Base-by-base conservation (phyloP, 2,113 vertebrate genomes). In the Varanus salvator region DNA sequence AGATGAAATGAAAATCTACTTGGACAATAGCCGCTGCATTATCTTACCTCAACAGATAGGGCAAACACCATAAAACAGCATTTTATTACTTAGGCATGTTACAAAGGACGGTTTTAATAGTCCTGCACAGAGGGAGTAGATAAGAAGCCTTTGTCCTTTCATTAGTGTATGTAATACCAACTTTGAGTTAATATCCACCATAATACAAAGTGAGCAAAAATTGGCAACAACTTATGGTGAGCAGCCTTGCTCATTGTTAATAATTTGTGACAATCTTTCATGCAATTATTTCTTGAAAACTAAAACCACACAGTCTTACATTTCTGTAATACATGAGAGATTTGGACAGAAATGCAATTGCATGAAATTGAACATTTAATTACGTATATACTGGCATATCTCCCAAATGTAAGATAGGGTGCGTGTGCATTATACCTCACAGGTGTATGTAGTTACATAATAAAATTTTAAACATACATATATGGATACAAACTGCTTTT, bases 1-100 rank as follows among this genome's bases (percentile, higher is more conserved):
- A 54, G 44, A 69, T 89, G 77, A 95, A 92, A 92, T 92, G 78
- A 94, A 95, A 95, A 92, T 95, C 34, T 91, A 60, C 64, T 60
- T 93, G 85, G 50, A 87, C 76, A 92, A 88, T 86, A 94, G 92
- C 88, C 93, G 21, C 69, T 54, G n/a, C 80, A 60, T 92, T 95
- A 93, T 93, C 93, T 93, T 85, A 75, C 90, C 50, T 91, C 80
- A 94, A 78, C 88, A 95, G 93, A 92, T 80, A 89, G 95, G 94
- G 83, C 74, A 91, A 81, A 90, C 90, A 90, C 91, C 91, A 52
- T 90, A 93, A 93, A 96, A 6, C 87, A 84, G 23, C 81, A 77
- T 88, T 92, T 72, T 71, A 85, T 84, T 85, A 50, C 54, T 50
- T 87, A 74, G 48, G 64, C 5, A 80, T 88, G 85, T 94, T 84